Conservation (phyloP, 2,797 vertebrate species). For the Sebastes steindachneri region DNA sequence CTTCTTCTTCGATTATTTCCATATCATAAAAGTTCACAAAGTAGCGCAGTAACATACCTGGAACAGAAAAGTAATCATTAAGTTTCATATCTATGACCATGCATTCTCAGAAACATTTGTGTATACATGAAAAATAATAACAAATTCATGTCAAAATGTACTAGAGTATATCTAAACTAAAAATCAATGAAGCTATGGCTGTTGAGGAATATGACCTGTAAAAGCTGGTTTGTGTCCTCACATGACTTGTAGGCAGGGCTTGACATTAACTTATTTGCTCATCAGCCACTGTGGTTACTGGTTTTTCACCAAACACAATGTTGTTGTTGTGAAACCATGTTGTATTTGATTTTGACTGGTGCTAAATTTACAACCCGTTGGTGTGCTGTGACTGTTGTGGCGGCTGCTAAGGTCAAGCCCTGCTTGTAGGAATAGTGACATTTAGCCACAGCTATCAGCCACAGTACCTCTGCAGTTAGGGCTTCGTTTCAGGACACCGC, state of each 20-base stretch:
- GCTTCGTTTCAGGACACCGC: background rate
- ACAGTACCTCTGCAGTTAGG: background rate
- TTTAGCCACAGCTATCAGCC: background rate
- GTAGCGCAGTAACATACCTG: slow-evolving; percentile 98
- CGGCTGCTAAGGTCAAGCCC: no score
- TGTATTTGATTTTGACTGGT: background rate
- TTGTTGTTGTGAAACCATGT: background rate
- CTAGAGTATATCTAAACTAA: background rate
- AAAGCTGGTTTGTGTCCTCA: background rate
- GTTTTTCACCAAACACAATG: background rate
- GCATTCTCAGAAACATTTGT: background rate
- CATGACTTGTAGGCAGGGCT: background rate
- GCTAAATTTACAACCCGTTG: background rate
- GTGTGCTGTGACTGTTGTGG: no score
- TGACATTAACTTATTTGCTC: background rate
- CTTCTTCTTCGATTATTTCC: slow-evolving; percentile 99
- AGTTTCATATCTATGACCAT: no score
- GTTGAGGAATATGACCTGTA: background rate
- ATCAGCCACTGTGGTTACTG: no score
- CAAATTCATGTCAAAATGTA: background rate
- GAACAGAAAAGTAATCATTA: background rate
- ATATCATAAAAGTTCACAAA: slow-evolving; percentile 99
- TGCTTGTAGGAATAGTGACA: background rate
- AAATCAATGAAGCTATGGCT: background rate
- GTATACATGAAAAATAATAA: background rate